Evolutionary conservation across 1,140 invertebrate genomes (phyloP), one percentile per base, ranked within the genome.

Genomic region (Drosophila suzukii): DNA sequence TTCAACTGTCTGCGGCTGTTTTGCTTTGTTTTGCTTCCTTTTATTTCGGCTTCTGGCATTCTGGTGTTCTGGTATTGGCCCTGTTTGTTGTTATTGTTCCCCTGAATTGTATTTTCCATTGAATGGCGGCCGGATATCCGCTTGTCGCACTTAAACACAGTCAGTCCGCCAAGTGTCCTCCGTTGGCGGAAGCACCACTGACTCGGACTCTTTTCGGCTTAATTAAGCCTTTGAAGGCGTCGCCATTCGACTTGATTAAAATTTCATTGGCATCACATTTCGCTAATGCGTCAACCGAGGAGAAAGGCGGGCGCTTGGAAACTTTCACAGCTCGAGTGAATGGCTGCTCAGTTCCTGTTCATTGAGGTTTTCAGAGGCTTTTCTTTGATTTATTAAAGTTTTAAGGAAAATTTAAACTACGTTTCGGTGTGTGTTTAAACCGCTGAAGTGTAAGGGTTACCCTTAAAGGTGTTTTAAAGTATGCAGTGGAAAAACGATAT

Each of bases 121-220:
- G 83, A 88, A 82, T 65, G 57, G 57, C 63, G 57, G 72, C 58
- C 79, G 84, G 83, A 88, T 74, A 80, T 88, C 84, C 83, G 72
- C 39, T 79, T 83, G 79, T 89, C 79, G 76, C 83, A 83, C 76
- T 88, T 89, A 74, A 76, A 63, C 73, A 80, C 49, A 50, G 55
- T 20, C 32, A 58, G 60, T 39, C 81, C 53, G 49, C 54, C 61
- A 39, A 67, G 41, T 53, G 70, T 53, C 54, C 43, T 47, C 65
- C 41, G 55, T 56, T 55, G 34, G 41, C 66, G 66, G 41, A 75
- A 65, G 34, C 61, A 20, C 62, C 63, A 34, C 71, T 79, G 60
- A 46, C 57, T 47, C 24, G 50, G 68, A 47, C 68, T 78, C 51
- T 47, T 71, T 75, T 59, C 15, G 51, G 39, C 41, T 51, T 73